phyloP scores from a whole-genome alignment of 1,140 invertebrate species.

The Gryllus bimaculatus region DNA sequence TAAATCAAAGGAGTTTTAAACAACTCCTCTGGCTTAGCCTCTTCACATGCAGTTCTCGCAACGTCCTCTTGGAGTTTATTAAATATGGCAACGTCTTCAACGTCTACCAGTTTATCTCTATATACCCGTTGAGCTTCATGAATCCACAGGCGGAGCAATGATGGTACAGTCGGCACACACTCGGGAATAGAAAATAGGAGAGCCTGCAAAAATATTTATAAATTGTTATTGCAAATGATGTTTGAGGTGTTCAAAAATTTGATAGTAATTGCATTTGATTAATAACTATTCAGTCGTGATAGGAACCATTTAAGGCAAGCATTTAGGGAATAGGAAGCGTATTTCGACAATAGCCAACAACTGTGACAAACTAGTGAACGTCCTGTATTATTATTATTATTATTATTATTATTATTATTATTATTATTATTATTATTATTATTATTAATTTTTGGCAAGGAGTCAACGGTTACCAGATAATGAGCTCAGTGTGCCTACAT shows the following conservation, averaged over 20 bases:
- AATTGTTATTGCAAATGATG: too few relatives aligned
- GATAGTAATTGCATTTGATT: too few relatives aligned
- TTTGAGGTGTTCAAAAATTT: too few relatives aligned
- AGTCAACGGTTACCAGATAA: background rate
- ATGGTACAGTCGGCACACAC: conserved; percentile 54
- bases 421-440: too few relatives aligned
- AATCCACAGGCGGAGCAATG: conserved; percentile 71
- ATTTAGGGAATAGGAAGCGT: too few relatives aligned
- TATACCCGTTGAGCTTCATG: conserved; percentile 87
- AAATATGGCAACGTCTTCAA: conserved; percentile 59
- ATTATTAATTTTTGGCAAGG: too few relatives aligned
- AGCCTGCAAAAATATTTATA: conserved; percentile 50
- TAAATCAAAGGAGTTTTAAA: conserved; percentile 68
- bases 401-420: too few relatives aligned
- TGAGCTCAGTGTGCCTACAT: background rate
- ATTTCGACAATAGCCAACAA: too few relatives aligned
- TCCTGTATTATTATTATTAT: too few relatives aligned
- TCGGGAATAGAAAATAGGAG: conserved; percentile 79
- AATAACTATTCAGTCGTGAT: too few relatives aligned
- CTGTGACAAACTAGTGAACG: too few relatives aligned
- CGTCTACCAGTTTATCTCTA: conserved; percentile 73
- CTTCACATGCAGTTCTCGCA: conserved; percentile 56
- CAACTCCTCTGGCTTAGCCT: conserved; percentile 56
- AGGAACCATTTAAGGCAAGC: too few relatives aligned
- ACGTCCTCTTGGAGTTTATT: conserved; percentile 62